These are phyloP conservation scores for Siniperca obscura DNA, from an alignment of 2,797 vertebrate species.

Conservation along the genomic window DNA sequence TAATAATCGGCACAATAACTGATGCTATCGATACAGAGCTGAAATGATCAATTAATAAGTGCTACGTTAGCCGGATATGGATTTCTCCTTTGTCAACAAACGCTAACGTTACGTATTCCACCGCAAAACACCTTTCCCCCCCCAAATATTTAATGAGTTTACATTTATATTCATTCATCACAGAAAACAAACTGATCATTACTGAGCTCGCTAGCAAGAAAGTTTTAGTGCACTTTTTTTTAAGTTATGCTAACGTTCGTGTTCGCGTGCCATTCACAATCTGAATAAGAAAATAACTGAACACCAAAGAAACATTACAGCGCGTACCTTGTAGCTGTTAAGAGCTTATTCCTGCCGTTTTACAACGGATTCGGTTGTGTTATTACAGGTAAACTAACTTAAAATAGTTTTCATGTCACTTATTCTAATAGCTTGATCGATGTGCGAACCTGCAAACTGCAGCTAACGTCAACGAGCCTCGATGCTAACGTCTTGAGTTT, in stretches of 20 bases:
- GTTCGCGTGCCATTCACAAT: constrained; percentile 4
- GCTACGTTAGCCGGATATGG: neutral
- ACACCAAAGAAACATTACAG: neutral
- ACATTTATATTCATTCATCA: fast-evolving
- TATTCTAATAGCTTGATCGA: neutral
- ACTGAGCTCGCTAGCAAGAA: neutral
- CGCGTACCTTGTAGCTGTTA: constrained; percentile 51
- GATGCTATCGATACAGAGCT: neutral
- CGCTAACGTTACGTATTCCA: neutral
- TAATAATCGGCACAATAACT: neutral
- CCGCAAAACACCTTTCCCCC: neutral
- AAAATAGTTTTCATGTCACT: constrained; percentile 9
- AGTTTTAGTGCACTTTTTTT: too few species aligned
- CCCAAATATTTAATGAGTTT: neutral
- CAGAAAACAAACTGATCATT: neutral
- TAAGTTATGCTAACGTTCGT: neutral
- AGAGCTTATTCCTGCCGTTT: neutral
- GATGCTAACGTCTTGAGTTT: constrained; percentile 70
- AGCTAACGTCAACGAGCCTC: constrained; percentile 52
- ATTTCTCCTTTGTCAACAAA: neutral
- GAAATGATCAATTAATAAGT: neutral
- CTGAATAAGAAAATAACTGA: neutral
- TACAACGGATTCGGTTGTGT: neutral
- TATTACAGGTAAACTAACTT: neutral
- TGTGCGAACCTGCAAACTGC: neutral